Conservation (phyloP, 2,113 vertebrate genomes). For the Amphiprion ocellaris region DNA sequence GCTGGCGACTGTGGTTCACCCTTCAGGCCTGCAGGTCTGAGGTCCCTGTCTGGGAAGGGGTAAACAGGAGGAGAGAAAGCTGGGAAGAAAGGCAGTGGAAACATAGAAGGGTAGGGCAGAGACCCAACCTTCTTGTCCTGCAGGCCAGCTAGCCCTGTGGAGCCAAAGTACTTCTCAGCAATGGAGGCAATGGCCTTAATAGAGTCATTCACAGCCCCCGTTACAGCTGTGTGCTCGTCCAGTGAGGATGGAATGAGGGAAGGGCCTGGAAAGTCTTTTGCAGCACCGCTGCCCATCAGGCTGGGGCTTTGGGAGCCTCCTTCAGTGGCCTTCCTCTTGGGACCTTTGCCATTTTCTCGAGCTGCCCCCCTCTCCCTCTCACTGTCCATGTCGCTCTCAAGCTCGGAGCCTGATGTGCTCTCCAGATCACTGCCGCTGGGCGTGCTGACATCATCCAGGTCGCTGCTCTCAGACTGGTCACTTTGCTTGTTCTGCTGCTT, state of each 20-base stretch:
- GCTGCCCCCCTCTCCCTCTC: conserved; percentile 95
- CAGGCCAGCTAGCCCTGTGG: conserved; percentile 94
- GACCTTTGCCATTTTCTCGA: conserved; percentile 95
- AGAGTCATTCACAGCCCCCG: conserved; percentile 99
- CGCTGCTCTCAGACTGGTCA: conserved; percentile 99
- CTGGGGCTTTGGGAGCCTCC: conserved; percentile 90
- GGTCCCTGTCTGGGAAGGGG: conserved; percentile 96
- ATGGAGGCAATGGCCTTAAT: conserved; percentile 99
- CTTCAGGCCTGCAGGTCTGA: conserved; percentile 91
- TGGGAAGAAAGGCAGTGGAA: conserved; percentile 98
- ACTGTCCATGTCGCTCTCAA: conserved; percentile 98
- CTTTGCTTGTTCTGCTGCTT: conserved; percentile 89
- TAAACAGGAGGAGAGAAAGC: conserved; percentile 98
- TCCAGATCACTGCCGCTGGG: conserved; percentile 99
- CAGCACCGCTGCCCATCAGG: conserved; percentile 87
- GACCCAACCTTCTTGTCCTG: conserved; percentile 97
- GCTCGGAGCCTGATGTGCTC: conserved; percentile 97
- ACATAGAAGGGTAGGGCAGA: conserved; percentile 98
- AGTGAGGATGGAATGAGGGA: conserved; percentile 92
- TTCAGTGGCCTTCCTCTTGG: conserved; percentile 90
- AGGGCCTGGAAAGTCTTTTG: conserved; percentile 92
- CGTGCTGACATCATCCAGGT: conserved; percentile 98
- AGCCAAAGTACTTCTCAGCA: conserved; percentile 99
- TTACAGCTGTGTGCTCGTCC: conserved; percentile 97
- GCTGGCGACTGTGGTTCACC: conserved; percentile 90